Conservation (phyloP, 2,113 vertebrate genomes). For the Chaetops frenatus region DNA sequence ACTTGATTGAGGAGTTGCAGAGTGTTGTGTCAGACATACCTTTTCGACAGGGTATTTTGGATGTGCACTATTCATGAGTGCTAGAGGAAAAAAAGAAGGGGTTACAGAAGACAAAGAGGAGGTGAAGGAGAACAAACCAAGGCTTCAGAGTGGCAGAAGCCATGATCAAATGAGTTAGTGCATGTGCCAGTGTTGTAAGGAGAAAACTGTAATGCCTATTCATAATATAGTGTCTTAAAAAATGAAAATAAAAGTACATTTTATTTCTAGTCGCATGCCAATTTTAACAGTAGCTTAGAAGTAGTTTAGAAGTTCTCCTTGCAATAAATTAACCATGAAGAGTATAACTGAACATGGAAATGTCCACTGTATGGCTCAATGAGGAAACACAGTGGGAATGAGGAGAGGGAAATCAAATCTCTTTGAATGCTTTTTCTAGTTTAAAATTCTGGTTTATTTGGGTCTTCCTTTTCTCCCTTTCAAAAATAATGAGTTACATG, state of each 20-base stretch:
- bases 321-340: not conserved
- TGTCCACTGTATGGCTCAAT: not conserved
- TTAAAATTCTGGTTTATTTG: not conserved
- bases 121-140: constrained; percentile 32
- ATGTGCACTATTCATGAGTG: constrained; percentile 77
- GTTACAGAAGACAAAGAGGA: constrained; percentile 70
- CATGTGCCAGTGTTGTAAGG: not conserved
- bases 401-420: not conserved
- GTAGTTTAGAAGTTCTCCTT: not conserved
- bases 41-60: constrained; percentile 78
- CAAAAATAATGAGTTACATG: not conserved
- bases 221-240: not conserved
- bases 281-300: not conserved
- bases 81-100: constrained; percentile 76
- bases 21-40: constrained; percentile 68
- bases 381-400: not conserved
- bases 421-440: not conserved
- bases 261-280: not conserved
- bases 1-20: not conserved
- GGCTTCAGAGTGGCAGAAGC: constrained; percentile 13
- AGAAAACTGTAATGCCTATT: not conserved
- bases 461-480: not conserved
- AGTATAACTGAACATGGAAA: not conserved
- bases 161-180: not conserved
- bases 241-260: not conserved